A percentile compares a stretch with the other conserved stretches of the same genome.
phyloP scores from a whole-genome alignment of 2,888 invertebrate genomes.

The Pegoplata infirma region DNA sequence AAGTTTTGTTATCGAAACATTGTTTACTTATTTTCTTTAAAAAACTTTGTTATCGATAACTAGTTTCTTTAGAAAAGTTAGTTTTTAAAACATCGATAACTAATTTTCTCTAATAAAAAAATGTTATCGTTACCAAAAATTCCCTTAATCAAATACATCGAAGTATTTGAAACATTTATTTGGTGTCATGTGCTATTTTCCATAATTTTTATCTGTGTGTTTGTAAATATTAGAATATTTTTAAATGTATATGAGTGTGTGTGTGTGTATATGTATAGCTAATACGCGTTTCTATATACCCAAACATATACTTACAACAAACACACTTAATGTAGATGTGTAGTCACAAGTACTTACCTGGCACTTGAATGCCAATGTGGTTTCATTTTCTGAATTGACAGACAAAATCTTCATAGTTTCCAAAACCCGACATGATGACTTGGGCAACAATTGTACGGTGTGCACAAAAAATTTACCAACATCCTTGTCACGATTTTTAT shows the following conservation, averaged over 20 bases:
- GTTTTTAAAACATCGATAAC: too few species aligned
- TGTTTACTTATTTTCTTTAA: too few species aligned
- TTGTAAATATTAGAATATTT: neutral
- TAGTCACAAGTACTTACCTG: constrained; percentile 80
- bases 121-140: too few species aligned
- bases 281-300: neutral
- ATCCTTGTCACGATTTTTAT: constrained; percentile 82
- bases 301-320: constrained; percentile 1
- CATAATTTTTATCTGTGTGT: constrained; percentile 7
- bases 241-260: neutral
- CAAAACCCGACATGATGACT: constrained; percentile 86
- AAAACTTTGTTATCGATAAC: too few species aligned
- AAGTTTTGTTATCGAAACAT: too few species aligned
- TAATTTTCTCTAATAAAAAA: too few species aligned
- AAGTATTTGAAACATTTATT: constrained; percentile 12
- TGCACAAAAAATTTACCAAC: constrained; percentile 91
- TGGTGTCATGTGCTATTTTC: constrained; percentile 44
- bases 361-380: constrained; percentile 85
- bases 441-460: constrained; percentile 90
- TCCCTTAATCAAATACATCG: neutral
- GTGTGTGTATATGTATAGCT: neutral
- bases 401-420: constrained; percentile 78
- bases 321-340: neutral
- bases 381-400: constrained; percentile 85
- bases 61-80: too few species aligned